phyloP scores from a whole-genome alignment of 2,888 invertebrate genomes.

The Coenonympha arcania region DNA sequence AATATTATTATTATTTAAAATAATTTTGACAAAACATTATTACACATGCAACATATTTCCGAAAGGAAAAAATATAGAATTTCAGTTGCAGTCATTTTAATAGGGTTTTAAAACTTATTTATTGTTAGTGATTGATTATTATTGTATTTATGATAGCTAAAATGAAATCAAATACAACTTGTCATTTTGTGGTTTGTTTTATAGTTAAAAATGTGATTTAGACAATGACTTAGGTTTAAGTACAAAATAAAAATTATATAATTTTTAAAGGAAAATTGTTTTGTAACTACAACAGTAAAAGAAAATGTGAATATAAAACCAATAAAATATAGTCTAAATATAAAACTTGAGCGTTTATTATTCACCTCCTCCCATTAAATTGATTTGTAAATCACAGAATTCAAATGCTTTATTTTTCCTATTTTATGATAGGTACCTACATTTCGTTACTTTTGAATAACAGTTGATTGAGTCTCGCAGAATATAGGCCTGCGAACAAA shows the following conservation, averaged over 20 bases:
- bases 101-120: background rate
- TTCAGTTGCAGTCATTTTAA: no score
- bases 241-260: constrained; percentile 61
- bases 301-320: constrained; percentile 69
- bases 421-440: no score
- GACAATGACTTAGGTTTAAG: constrained; percentile 71
- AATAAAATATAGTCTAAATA: constrained; percentile 66
- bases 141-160: background rate
- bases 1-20: no score
- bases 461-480: no score
- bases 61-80: no score
- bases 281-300: constrained; percentile 67
- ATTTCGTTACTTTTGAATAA: no score
- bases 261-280: constrained; percentile 62
- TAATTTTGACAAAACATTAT: no score
- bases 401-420: no score
- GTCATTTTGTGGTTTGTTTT: background rate
- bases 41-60: no score
- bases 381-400: background rate
- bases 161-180: background rate
- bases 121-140: background rate
- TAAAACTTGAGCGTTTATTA: constrained; percentile 29
- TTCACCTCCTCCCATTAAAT: constrained; percentile 7
- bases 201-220: constrained; percentile 36
- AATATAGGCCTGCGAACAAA: no score